phyloP scores from a whole-genome alignment of 2,113 vertebrate genomes.

The Lates calcarifer region DNA sequence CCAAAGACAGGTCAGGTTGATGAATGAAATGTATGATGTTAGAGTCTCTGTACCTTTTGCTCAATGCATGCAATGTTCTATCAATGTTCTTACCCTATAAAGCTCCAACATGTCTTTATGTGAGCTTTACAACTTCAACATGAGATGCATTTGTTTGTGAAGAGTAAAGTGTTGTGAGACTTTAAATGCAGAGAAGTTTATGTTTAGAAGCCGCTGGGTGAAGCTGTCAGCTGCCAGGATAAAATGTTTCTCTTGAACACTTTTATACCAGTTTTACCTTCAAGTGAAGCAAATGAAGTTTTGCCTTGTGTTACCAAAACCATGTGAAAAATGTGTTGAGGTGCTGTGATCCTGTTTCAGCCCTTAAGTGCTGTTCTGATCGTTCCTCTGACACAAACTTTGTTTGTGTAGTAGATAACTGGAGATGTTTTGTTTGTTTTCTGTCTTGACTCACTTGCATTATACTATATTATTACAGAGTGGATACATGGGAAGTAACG shows the following conservation, averaged over 20 bases:
- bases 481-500: constrained; percentile 15
- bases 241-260: background rate
- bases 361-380: background rate
- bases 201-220: too few relatives aligned
- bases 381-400: background rate
- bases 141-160: background rate
- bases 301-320: background rate
- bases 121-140: background rate
- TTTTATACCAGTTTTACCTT: background rate
- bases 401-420: constrained; percentile 50
- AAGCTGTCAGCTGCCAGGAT: too few relatives aligned
- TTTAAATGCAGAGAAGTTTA: background rate
- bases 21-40: background rate
- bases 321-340: constrained; percentile 3
- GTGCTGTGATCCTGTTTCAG: background rate
- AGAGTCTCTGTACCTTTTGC: background rate
- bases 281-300: background rate
- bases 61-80: background rate
- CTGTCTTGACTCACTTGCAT: constrained; percentile 8
- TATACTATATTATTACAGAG: background rate
- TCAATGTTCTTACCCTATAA: background rate
- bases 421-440: constrained; percentile 39
- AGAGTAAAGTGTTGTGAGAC: background rate
- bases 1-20: background rate
- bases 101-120: background rate